Base-by-base conservation (phyloP, 2,888 invertebrate species). In the Sinhomidia bicolor region DNA sequence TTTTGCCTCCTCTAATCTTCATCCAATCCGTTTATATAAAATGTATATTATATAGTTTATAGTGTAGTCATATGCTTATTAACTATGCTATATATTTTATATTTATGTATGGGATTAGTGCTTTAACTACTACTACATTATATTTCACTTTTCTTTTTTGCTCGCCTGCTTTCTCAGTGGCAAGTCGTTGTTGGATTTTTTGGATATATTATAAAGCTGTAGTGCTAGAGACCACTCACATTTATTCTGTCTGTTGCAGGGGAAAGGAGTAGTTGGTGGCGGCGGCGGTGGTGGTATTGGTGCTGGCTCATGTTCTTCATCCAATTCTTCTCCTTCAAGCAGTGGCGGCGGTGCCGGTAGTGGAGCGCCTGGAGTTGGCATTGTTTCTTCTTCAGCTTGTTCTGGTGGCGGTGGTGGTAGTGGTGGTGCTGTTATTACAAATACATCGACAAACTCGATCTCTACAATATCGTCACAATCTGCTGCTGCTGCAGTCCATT, bases 251-350 rank as follows among this genome's bases (percentile, higher is more conserved):
- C 78, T 85, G 89, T 89, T 88, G 80, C 83, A 90, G 90, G 90
- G 90, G 86, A 91, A 91, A 91, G 90, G 90, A 89, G 89, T 90
- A 78, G 90, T 88, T 78, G 89, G 47, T 68, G 82, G 86, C 57
- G 88, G 62, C 65, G 36, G 86, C 32, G 20, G 44, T 80, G 41
- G 78, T 23, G 82, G 82, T 44, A 26, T 65, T 51, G 62, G 83
- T 62, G 44, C 82, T 51, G 44, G 83, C 71, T 80, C 80, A 41
- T 80, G 80, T 62, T 80, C 80, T 23, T 84, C 89, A n/a, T 71
- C 85, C 80, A 80, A 89, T 57, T 85, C 89, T 26, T 89, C 89
- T 32, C 85, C 89, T 44, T 60, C 76, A 79, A 89, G 85, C 79
- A 41, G 71, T 84, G 74, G 83, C 71, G 82, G 82, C 57, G 68